Base-by-base conservation (phyloP, 2,797 vertebrate genomes). In the Euthynnus affinis region DNA sequence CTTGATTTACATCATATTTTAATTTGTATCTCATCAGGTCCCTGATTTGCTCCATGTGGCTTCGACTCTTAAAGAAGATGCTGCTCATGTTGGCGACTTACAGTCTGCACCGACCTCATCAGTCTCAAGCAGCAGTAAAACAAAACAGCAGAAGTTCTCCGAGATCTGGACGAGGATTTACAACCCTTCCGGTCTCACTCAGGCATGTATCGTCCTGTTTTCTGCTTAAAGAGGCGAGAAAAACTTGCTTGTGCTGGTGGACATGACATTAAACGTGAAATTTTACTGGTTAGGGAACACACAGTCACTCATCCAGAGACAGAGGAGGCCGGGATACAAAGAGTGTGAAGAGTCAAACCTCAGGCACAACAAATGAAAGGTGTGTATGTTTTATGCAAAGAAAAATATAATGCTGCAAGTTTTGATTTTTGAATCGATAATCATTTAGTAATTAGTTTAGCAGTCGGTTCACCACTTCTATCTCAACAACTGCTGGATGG, bases 101-200 rank as follows among this genome's bases (percentile, higher is more conserved):
- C 52, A 44, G 22, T 58, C 76, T 7, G 25, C 63, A 1, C 14
- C 12, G 12, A 64, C 76, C 27, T 71, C 86, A 60, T 86, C 59
- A 4, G 8, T 23, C 0, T 53, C 86, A 74, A 77, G 7, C 17
- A 25, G 14, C 27, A 20, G 20, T 1, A 46, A 57, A 13, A 44
- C 64, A 0, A 75, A 57, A 48, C 72, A 10, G 57, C 78, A 20
- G 52, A 74, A 74, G 37, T 69, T 62, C 20, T 83, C 87, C 1
- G 76, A 89, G 23, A 66, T 95, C 72, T 95, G 93, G 95, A 89
- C 80, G 44, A 88, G 88, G 25, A 84, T 95, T 89, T 95, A 93
- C 73, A 88, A 44, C 32, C 68, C 75, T 18, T 20, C 75, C 46
- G 71, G 85, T 65, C 65, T 91, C 53, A 59, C 85, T 66, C 88